phyloP scores from a whole-genome alignment of 1,140 invertebrate genomes.

The Drosophila parvula region DNA sequence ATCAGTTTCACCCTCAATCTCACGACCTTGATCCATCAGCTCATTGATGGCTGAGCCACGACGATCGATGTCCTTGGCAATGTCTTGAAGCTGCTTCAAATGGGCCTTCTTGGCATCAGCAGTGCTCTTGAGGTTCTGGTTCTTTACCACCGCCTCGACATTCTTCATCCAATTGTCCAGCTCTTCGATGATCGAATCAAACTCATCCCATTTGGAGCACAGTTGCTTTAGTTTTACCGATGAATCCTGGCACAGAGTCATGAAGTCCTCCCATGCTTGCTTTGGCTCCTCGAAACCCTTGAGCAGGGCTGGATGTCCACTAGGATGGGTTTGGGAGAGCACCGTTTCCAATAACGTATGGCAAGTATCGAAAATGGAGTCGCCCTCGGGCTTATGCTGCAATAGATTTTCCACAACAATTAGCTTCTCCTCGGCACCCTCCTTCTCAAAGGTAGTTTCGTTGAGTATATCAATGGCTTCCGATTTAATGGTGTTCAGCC shows the following conservation, averaged over 20 bases:
- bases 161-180: conserved; percentile 93
- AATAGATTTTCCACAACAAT: conserved; percentile 90
- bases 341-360: conserved; percentile 89
- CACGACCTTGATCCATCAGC: conserved; percentile 89
- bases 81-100: conserved; percentile 90
- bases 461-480: conserved; percentile 90
- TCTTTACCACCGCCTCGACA: conserved; percentile 93
- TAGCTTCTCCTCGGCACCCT: conserved; percentile 90
- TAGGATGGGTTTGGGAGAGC: conserved; percentile 90
- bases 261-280: conserved; percentile 91
- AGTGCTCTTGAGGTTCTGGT: conserved; percentile 94
- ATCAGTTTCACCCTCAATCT: conserved; percentile 91
- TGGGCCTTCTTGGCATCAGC: conserved; percentile 92
- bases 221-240: conserved; percentile 89
- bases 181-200: conserved; percentile 90
- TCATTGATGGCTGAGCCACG: conserved; percentile 90
- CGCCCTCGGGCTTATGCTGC: conserved; percentile 89
- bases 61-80: conserved; percentile 90
- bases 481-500: conserved; percentile 87
- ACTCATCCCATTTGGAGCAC: conserved; percentile 91
- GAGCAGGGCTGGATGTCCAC: conserved; percentile 90
- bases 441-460: conserved; percentile 89
- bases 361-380: conserved; percentile 89
- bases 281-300: conserved; percentile 91
- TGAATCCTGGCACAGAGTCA: conserved; percentile 88